These are phyloP conservation scores for Teleogryllus oceanicus DNA, from an alignment of 2,888 invertebrate species.

Conservation along the genomic window DNA sequence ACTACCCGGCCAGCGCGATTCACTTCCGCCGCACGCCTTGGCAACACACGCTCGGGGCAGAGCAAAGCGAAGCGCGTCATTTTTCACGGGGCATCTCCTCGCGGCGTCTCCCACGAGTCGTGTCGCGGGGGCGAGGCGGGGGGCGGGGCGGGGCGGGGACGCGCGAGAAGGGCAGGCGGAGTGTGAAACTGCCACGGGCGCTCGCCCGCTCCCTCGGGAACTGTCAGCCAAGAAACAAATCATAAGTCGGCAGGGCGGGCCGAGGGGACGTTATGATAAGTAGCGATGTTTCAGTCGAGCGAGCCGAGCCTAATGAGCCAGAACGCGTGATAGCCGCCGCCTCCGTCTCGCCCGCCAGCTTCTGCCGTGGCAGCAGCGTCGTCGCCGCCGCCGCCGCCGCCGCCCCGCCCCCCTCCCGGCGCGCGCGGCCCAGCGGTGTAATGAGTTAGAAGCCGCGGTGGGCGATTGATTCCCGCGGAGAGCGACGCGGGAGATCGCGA, in stretches of 20 bases:
- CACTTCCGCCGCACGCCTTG: too few relatives aligned
- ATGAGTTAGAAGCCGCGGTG: too few relatives aligned
- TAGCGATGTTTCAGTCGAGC: constrained; percentile 6
- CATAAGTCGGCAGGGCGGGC: background rate
- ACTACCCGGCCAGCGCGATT: background rate
- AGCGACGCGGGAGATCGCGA: too few relatives aligned
- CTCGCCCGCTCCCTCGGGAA: background rate
- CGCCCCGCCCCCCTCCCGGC: background rate
- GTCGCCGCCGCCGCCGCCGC: background rate
- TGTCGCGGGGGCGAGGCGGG: too few relatives aligned
- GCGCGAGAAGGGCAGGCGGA: background rate
- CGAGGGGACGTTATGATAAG: background rate
- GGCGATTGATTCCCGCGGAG: too few relatives aligned
- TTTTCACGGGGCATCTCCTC: background rate
- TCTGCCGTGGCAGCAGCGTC: background rate
- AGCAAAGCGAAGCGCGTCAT: background rate
- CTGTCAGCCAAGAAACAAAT: constrained; percentile 6
- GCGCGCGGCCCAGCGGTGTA: too few relatives aligned
- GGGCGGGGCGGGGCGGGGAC: too few relatives aligned
- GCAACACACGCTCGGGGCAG: too few relatives aligned
- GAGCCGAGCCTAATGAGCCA: constrained; percentile 28
- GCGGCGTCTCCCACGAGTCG: background rate
- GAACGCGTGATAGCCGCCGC: constrained; percentile 32
- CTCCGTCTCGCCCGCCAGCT: constrained; percentile 24
- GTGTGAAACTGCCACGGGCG: background rate